Evolutionary conservation across 2,888 invertebrate genomes (phyloP), one percentile per base, ranked within the genome.

Genomic region (Tryphoninae sp.): DNA sequence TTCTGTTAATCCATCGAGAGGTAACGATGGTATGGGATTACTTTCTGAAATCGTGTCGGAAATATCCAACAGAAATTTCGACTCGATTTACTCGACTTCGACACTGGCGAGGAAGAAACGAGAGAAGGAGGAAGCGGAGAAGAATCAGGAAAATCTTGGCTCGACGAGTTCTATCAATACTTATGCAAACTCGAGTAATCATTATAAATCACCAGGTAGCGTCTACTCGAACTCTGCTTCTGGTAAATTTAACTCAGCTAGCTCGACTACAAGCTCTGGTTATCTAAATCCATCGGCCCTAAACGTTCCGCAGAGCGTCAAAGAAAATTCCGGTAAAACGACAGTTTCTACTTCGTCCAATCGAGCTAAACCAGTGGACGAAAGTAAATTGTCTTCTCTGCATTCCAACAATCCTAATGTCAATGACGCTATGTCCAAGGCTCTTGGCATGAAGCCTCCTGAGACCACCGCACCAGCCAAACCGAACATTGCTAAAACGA

Each of bases 11-110:
- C 9, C 64, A 9, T 92, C 92, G 0, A 88, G 87, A 83, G 51
- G 88, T 86, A 23, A 90, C 92, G 0, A 94, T 94, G 95, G 95
- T 83, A 94, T 96, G 93, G 97, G 97, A 0, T 92, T 97, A 22
- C 92, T 97, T 0, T 96, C 96, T 7, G 97, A 97, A 92, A 97
- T 97, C 79, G 97, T 97, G 0, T 95, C 95, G 59, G 97, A 97
- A 92, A 97, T 97, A 87, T 96, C 97, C 87, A 96, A 96, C 87
- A 93, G 97, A 45, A 97, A 97, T 90, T 95, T 96, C 51, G 97
- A 97, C 86, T 97, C 97, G 0, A 97, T 97, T 85, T 97, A 97
- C 90, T 96, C 97, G 0, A 95, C 96, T 0, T 95, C 96, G 1
- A 96, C 96, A 0, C 91, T 96, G 1, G 93, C 94, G 0, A 93